phyloP scores from a whole-genome alignment of 2,797 vertebrate genomes.

The Brachyalestes nurse region DNA sequence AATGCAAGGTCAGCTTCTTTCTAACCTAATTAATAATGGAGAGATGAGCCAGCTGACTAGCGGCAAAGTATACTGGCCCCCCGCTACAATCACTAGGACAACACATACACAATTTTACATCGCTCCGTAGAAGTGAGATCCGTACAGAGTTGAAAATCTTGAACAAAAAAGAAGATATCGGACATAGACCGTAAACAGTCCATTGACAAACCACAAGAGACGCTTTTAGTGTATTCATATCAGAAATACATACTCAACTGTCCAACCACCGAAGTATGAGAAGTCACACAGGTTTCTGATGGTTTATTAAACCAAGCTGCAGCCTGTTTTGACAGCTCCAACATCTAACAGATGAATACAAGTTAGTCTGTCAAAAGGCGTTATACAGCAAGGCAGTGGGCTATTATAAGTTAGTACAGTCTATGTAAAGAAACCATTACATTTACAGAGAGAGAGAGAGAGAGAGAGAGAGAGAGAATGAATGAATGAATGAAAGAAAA shows the following conservation, averaged over 20 bases:
- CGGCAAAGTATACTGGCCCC: constrained; percentile 68
- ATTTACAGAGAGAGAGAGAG: too few relatives aligned
- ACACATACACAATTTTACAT: constrained; percentile 54
- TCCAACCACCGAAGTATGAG: neutral
- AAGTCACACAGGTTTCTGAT: neutral
- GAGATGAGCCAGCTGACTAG: constrained; percentile 78
- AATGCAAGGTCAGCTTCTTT: constrained; percentile 68
- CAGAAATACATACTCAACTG: too few relatives aligned
- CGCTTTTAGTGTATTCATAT: neutral
- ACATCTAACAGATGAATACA: neutral
- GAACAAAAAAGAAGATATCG: neutral
- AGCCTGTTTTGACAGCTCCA: neutral
- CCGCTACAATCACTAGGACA: constrained; percentile 73
- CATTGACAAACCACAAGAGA: neutral
- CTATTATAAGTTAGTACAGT: too few relatives aligned
- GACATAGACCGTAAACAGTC: neutral
- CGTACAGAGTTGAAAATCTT: neutral
- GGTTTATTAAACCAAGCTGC: neutral
- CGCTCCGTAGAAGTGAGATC: neutral
- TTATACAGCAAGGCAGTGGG: neutral
- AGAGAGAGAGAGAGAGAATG: neutral
- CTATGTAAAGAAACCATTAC: too few relatives aligned
- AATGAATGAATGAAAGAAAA: constrained; percentile 53
- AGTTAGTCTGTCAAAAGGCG: neutral
- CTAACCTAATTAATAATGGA: constrained; percentile 82